Conservation (phyloP, 2,797 vertebrate species). For the Ispidina lecontei region DNA sequence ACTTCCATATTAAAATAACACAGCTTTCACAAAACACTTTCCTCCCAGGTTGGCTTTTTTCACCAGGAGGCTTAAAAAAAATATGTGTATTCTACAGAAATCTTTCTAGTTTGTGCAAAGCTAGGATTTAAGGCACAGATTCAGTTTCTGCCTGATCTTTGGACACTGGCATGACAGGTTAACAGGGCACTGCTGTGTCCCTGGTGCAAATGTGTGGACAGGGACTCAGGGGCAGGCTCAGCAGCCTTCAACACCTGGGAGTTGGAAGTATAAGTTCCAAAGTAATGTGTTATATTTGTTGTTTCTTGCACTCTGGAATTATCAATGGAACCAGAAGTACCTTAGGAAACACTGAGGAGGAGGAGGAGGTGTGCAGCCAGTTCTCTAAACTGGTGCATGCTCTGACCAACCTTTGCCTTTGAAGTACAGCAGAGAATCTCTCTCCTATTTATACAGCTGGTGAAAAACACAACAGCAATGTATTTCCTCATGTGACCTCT, state of each 20-base stretch:
- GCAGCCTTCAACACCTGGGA: accelerated
- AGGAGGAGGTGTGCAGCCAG: neutral
- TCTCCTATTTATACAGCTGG: neutral
- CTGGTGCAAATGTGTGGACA: neutral
- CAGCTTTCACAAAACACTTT: neutral
- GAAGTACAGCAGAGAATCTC: neutral
- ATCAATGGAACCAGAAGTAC: neutral
- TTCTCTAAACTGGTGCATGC: neutral
- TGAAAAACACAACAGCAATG: neutral
- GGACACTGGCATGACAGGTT: neutral
- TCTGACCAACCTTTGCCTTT: neutral
- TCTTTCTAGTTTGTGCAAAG: neutral
- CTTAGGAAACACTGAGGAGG: neutral
- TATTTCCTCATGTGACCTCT: neutral
- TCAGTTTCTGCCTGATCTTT: neutral
- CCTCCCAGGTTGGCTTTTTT: neutral
- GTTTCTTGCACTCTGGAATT: neutral
- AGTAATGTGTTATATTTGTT: neutral
- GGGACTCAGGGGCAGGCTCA: neutral
- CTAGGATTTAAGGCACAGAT: neutral
- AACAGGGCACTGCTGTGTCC: neutral
- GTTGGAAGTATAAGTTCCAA: neutral
- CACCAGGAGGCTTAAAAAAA: neutral
- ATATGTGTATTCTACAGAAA: neutral
- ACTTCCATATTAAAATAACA: neutral